Conservation (phyloP, 2,113 vertebrate genomes). For the Harpagus bidentatus region DNA sequence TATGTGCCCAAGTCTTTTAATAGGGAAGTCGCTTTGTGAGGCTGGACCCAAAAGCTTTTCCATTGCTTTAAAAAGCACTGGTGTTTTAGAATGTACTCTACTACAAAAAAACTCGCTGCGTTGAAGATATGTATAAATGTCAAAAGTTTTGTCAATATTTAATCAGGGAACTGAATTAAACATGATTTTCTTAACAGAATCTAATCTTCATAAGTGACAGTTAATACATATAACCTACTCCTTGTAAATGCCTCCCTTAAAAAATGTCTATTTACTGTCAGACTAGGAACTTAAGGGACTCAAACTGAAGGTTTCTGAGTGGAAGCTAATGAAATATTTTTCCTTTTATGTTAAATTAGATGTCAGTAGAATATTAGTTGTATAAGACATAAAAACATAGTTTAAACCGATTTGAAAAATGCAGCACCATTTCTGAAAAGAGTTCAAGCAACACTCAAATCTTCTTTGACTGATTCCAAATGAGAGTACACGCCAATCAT, state of each 20-base stretch:
- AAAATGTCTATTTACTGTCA: not conserved
- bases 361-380: not conserved
- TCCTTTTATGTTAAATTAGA: slow-evolving; percentile 2
- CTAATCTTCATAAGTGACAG: not conserved
- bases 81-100: not conserved
- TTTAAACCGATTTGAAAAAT: not conserved
- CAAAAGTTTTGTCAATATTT: not conserved
- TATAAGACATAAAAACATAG: not conserved
- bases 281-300: not conserved
- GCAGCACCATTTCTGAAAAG: not conserved
- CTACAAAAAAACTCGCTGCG: not conserved
- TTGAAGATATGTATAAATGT: not conserved
- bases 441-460: not conserved
- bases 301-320: not conserved
- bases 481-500: not conserved
- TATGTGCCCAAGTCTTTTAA: not conserved
- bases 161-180: not conserved
- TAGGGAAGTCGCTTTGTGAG: not conserved
- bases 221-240: not conserved
- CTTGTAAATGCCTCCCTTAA: not conserved
- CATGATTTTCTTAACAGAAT: not conserved
- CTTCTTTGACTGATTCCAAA: not conserved
- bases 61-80: not conserved
- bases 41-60: not conserved
- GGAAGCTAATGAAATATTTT: not conserved